Percentiles rank a stretch among this genome's conserved stretches.
These are phyloP conservation scores for Chlorospingus semifuscus DNA, from an alignment of 2,797 vertebrate species.

Conservation along the genomic window DNA sequence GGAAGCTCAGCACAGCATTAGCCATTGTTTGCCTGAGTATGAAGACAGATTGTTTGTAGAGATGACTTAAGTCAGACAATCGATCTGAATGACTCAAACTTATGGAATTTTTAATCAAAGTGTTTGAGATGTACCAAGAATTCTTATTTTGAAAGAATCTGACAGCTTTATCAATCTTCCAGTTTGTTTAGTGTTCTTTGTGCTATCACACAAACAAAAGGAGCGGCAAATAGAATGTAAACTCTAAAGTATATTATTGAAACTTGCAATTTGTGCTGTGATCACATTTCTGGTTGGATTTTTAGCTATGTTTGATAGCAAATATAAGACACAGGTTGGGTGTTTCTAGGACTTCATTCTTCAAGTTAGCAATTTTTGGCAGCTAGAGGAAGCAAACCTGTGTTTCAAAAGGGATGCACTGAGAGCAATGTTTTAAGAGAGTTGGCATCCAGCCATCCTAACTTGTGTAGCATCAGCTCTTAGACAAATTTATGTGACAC, in stretches of 20 bases:
- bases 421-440: not conserved
- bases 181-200: not conserved
- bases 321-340: not conserved
- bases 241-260: not conserved
- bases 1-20: not conserved
- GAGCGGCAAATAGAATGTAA: not conserved
- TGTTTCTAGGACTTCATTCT: not conserved
- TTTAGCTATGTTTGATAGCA: not conserved
- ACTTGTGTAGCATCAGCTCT: constrained; percentile 9
- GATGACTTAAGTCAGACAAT: not conserved
- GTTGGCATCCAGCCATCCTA: not conserved
- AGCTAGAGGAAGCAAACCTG: not conserved
- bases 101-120: not conserved
- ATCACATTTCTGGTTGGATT: not conserved
- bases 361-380: not conserved
- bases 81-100: not conserved
- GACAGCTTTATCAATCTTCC: not conserved
- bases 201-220: not conserved
- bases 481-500: constrained; percentile 13
- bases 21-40: not conserved
- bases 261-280: not conserved
- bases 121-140: not conserved
- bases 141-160: not conserved
- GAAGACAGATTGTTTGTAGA: not conserved
- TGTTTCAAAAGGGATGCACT: not conserved